Base-by-base conservation (phyloP, 2,113 vertebrate species). In the Leuciscus idus region DNA sequence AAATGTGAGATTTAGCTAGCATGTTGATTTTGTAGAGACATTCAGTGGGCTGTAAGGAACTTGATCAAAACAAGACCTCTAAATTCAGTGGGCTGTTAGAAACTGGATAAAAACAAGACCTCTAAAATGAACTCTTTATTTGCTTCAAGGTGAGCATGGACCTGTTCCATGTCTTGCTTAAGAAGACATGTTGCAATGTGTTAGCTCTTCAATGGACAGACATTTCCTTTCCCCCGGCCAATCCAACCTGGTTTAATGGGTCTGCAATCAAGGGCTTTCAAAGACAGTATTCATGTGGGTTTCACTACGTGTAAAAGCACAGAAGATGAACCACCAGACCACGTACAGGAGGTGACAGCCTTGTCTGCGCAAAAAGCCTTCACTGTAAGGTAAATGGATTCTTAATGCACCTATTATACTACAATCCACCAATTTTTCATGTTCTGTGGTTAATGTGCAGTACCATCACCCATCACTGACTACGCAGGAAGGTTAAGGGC, bases 211-310 rank as follows among this genome's bases (percentile, higher is more conserved):
- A 43, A 46, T 59, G 36, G 59, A 57, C 55, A 28, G 84, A 30
- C 36, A 64, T 76, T 46, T 78, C 55, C 87, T 77, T 48, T 75
- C 36, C 4, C 66, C 46, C 33, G 2, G 33, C 33, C 74, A 59
- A 33, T 39, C 5, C 61, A 76, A 6, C 39, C 26, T 81, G 7
- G 6, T 30, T 84, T 28, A 36, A 75, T 64, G 86, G 30, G 52
- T 84, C 73, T 81, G 59, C 19, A 12, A 50, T 68, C 36, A 84
- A 11, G 21, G 4, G 52, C 33, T 86, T 87, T 83, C 52, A 43
- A 26, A 30, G n/a, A 66, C 3, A 8, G 57, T 30, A 28, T 77
- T 30, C 36, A 50, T 15, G 15, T 33, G 50, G 19, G 61, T 50
- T 50, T 68, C 15, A 68, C 1, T 1, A 33, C 4, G 0, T 59